Evolutionary conservation across 2,888 invertebrate species (phyloP), one percentile per base, ranked within the genome.

Genomic region (Mystacides longicornis): DNA sequence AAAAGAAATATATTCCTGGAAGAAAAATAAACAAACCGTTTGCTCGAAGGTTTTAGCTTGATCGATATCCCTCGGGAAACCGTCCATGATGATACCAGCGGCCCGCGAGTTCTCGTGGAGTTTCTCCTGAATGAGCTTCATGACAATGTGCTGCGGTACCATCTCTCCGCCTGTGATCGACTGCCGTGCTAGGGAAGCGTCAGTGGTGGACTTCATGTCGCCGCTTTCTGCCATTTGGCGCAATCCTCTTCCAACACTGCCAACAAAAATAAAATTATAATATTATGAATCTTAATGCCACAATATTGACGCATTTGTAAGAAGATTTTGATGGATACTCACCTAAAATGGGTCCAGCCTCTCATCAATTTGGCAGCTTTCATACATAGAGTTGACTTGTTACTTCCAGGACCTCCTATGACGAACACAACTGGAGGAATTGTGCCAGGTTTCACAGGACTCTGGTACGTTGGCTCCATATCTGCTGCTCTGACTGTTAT

Each of bases 391-490:
- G 81, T 75, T 1, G 88, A 87, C 69, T 95, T 95, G 68, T 93
- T 93, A 68, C 92, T 93, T 52, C 94, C 94, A 0, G 94, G 94
- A 0, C 94, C 94, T 9, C 93, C 92, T 43, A 86, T 83, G 5
- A 86, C 80, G 80, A 81, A 82, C 58, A 82, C 69, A 7, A 78
- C 67, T 1, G 77, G 71, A 1, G 74, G 74, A 52, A 68, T 63
- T 2, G 51, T 49, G 64, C 59, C 5, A 68, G 66, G 0, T 73
- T 72, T 0, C 69, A 69, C 1, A 73, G 75, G 58, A 69, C 64
- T 61, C 73, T 75, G 53, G 74, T 62, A 63, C 71, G 73, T 7
- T 73, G 66, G 9, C 63, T 61, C 58, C 52, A 60, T 57, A 27
- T 57, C 60, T 3, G 58, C 58, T 16, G 56, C 53, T 23, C 54